Evolutionary conservation across 2,888 invertebrate species (phyloP), one percentile per base, ranked within the genome.

Genomic region (Melanophora roralis): DNA sequence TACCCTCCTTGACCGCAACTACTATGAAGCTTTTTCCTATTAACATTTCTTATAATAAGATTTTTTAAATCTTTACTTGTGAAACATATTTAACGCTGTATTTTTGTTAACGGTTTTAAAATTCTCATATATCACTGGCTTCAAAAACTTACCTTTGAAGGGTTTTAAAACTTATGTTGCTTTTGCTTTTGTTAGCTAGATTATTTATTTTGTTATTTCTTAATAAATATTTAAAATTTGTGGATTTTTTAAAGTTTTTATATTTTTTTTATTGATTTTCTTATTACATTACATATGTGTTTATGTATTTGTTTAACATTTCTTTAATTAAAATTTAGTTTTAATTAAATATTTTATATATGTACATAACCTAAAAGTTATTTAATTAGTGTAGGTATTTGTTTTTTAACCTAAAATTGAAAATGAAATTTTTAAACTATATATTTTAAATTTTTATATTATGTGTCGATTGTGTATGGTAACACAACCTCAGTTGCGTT

Each of bases 291-390:
- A 79, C 59, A 72, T 45, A 9, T 67, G 49, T 49, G 53, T 67
- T 73, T 78, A 72, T 73, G 67, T n/a, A n/a, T n/a, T n/a, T n/a
- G n/a, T n/a, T n/a, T 78, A 78, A 78, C 78, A 57, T 72, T 67
- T 76, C 67, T 80, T 19, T 68, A 32, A 67, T 72, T 57, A 72
- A 67, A 75, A 43, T 75, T 71, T 40, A 75, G 59, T 65, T 59
- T 68, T 68, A 32, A 36, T 51, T 60, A 16, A 62, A 45, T 45
- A 27, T 6, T 5, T 27, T 27, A 27, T 27, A 6, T 27, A 27
- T 27, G 27, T 27, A 6, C 6, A 36, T 64, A 64, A 64, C 53
- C 62, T 27, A 55, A 55, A 55, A 45, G 43, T 74, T 74, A 78
- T 38, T 57, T 73, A 71, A 72, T 72, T 60, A 72, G 74, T 78